These are phyloP conservation scores for Drosophila borborema DNA, from an alignment of 2,888 invertebrate genomes.

Conservation along the genomic window DNA sequence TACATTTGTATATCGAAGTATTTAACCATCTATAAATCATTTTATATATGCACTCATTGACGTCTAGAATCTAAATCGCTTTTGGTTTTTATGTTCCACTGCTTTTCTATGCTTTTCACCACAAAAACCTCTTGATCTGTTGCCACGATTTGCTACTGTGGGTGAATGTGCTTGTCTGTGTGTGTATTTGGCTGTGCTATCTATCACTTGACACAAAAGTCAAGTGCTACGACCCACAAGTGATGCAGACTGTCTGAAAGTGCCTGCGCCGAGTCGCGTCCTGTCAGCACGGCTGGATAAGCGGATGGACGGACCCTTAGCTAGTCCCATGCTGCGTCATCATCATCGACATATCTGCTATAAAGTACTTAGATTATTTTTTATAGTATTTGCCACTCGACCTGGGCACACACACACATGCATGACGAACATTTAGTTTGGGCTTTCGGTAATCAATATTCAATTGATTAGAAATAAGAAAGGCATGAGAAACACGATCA, in stretches of 20 bases:
- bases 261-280: conserved; percentile 21
- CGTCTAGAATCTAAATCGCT: background rate
- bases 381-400: conserved; percentile 14
- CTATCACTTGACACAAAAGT: conserved; percentile 75
- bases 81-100: conserved; percentile 42
- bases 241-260: conserved; percentile 57
- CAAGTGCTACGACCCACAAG: conserved; percentile 75
- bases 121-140: conserved; percentile 44
- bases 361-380: conserved; percentile 17
- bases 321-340: conserved; percentile 50
- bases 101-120: conserved; percentile 15
- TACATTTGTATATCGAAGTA: background rate
- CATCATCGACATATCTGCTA: conserved; percentile 50
- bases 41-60: background rate
- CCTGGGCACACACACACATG: conserved; percentile 18
- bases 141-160: conserved; percentile 47
- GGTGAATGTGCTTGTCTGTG: conserved; percentile 9
- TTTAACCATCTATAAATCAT: background rate
- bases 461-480: conserved; percentile 31
- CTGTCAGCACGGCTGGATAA: conserved; percentile 45
- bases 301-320: conserved; percentile 36
- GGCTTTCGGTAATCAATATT: conserved; percentile 64
- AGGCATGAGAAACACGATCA: background rate
- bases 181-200: conserved; percentile 22
- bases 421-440: conserved; percentile 29